Evolutionary conservation across 2,888 invertebrate species (phyloP).

Genomic region (Drosophila melanosoma): DNA sequence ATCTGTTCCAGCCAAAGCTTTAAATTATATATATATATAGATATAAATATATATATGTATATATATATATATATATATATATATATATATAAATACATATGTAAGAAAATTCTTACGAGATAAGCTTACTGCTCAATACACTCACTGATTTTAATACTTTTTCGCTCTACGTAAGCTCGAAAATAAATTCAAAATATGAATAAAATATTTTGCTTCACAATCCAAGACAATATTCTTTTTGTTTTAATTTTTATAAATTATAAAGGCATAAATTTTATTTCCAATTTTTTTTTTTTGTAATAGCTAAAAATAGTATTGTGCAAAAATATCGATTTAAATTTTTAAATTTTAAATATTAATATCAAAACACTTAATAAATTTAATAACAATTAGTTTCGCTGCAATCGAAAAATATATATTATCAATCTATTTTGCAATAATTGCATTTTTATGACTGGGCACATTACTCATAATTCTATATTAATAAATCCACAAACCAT

Average conservation of each 20-base stretch:
- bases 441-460: not conserved
- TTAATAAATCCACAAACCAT: not conserved
- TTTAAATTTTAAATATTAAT: not conserved
- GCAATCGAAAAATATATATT: not conserved
- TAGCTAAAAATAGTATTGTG: not conserved
- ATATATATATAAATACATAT: not conserved
- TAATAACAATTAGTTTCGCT: not conserved
- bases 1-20: conserved; percentile 59
- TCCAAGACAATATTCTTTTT: not conserved
- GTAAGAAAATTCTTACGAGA: not conserved
- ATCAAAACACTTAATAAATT: not conserved
- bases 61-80: conserved; percentile 1
- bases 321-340: not conserved
- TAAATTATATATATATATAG: conserved; percentile 44
- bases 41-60: conserved; percentile 20
- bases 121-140: not conserved
- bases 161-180: not conserved
- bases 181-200: not conserved
- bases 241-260: not conserved
- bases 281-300: not conserved
- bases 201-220: too few relatives aligned
- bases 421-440: not conserved
- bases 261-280: fast-evolving
- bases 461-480: not conserved
- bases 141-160: not conserved